Evolutionary conservation across 2,797 vertebrate genomes (phyloP).

Genomic region (Podarcis lilfordi): DNA sequence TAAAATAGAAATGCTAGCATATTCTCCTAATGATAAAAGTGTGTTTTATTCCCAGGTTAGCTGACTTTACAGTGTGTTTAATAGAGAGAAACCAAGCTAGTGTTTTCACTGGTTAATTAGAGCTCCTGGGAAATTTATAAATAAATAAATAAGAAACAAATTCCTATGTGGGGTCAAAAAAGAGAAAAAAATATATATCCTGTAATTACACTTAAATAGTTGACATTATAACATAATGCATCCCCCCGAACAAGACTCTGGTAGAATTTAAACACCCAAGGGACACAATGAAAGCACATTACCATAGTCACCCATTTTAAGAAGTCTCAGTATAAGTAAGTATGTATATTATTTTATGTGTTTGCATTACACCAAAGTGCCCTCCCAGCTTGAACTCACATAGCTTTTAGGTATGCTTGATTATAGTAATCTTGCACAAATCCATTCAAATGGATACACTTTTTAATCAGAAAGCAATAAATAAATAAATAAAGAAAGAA

Average conservation of each 20-base stretch:
- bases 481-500: too few species aligned
- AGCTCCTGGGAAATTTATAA: slow-evolving; percentile 36
- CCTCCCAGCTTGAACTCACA: not conserved
- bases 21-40: slow-evolving; percentile 33
- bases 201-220: slow-evolving; percentile 49
- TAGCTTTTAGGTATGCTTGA: too few species aligned
- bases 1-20: slow-evolving; percentile 20
- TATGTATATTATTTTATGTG: not conserved
- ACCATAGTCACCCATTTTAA: slow-evolving; percentile 1
- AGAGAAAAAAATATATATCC: not conserved
- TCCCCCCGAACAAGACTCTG: slow-evolving; percentile 30
- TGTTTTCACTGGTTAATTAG: slow-evolving; percentile 46
- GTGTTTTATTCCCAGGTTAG: slow-evolving; percentile 20
- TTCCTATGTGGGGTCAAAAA: slow-evolving; percentile 29
- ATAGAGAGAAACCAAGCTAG: slow-evolving; percentile 41
- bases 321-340: not conserved
- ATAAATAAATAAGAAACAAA: slow-evolving; percentile 37
- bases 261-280: slow-evolving; percentile 38
- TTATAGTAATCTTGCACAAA: too few species aligned
- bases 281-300: not conserved
- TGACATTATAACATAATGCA: slow-evolving; percentile 52
- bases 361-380: not conserved
- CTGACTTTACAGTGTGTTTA: slow-evolving; percentile 38
- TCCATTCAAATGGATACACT: not conserved
- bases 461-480: not conserved